Evolutionary conservation across 2,888 invertebrate species (phyloP).

Genomic region (Aporophyla nigra): DNA sequence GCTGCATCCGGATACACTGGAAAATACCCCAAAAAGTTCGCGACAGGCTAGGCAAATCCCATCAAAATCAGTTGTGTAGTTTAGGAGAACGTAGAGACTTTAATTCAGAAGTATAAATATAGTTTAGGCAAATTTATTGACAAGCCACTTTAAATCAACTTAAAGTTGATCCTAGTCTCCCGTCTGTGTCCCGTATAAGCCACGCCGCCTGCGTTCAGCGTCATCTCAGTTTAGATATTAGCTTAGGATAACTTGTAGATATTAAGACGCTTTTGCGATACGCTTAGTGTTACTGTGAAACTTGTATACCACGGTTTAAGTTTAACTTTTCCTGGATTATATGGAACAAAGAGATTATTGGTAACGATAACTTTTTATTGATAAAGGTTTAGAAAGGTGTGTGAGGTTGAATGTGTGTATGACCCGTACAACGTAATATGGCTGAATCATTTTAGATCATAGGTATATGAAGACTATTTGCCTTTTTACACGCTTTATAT

Average conservation of each 20-base stretch:
- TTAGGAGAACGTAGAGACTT: too few relatives aligned
- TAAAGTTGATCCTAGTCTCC: neutral
- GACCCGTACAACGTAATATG: neutral
- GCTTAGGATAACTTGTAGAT: slow-evolving; percentile 66
- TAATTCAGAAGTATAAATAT: too few relatives aligned
- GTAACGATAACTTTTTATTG: neutral
- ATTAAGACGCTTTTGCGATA: slow-evolving; percentile 68
- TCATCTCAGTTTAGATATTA: slow-evolving; percentile 68
- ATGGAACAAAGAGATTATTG: slow-evolving; percentile 25
- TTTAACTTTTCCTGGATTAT: slow-evolving; percentile 33
- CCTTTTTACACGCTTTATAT: too few relatives aligned
- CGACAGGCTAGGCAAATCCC: too few relatives aligned
- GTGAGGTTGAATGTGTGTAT: neutral
- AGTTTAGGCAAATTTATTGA: neutral
- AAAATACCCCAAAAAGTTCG: too few relatives aligned
- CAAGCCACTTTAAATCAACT: neutral
- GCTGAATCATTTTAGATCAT: neutral
- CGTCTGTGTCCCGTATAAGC: slow-evolving; percentile 18
- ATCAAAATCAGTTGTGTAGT: too few relatives aligned
- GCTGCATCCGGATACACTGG: too few relatives aligned
- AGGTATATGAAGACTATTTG: too few relatives aligned
- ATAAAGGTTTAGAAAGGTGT: neutral
- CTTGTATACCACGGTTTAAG: slow-evolving; percentile 39
- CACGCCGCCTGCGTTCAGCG: slow-evolving; percentile 36
- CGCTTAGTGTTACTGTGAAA: slow-evolving; percentile 52